phyloP scores from a whole-genome alignment of 2,888 invertebrate species.

The Prosapia bicincta region DNA sequence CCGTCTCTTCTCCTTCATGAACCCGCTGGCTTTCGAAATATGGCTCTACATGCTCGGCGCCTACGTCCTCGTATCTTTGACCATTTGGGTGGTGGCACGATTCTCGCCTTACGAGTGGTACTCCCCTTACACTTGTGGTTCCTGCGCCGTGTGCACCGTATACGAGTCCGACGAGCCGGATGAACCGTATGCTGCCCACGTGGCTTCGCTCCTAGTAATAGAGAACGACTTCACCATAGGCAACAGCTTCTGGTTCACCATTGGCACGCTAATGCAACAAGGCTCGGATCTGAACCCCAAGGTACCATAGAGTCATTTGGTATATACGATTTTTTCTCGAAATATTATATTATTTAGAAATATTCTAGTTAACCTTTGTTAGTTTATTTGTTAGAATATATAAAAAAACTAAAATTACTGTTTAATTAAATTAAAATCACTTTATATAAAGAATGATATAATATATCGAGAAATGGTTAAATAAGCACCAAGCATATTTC shows the following conservation, averaged over 20 bases:
- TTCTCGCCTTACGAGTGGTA: slow-evolving; percentile 80
- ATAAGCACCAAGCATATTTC: not conserved
- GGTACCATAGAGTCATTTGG: slow-evolving; percentile 45
- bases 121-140: slow-evolving; percentile 56
- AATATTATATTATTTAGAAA: not conserved
- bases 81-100: slow-evolving; percentile 75
- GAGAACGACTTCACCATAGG: slow-evolving; percentile 77
- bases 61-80: slow-evolving; percentile 72
- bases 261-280: slow-evolving; percentile 83
- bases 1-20: slow-evolving; percentile 79
- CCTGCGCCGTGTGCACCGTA: slow-evolving; percentile 39
- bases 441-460: no score
- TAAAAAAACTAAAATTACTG: no score
- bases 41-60: slow-evolving; percentile 81
- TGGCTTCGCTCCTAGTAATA: slow-evolving; percentile 33
- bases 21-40: slow-evolving; percentile 78
- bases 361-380: no score
- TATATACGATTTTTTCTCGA: not conserved
- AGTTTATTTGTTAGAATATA: no score
- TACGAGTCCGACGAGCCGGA: slow-evolving; percentile 31
- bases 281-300: slow-evolving; percentile 76
- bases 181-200: slow-evolving; percentile 20
- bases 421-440: no score
- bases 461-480: not conserved
- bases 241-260: slow-evolving; percentile 84